Conservation (phyloP, 2,888 invertebrate species). For the Julus scanicus region DNA sequence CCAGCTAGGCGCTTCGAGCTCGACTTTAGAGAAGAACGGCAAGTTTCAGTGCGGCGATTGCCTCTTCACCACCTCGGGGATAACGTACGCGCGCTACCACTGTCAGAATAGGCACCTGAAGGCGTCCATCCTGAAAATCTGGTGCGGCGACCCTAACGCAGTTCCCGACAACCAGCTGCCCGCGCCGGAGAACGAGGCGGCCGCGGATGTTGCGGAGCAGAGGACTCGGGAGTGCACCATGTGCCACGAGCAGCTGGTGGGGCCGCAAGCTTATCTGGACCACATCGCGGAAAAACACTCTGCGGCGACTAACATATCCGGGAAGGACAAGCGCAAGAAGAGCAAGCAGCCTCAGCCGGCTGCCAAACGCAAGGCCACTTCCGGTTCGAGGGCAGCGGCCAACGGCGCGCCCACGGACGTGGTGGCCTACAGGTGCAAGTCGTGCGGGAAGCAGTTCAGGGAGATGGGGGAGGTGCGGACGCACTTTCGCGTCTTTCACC, state of each 20-base stretch:
- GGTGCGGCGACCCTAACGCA: neutral
- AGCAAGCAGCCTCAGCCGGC: neutral
- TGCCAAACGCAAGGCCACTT: neutral
- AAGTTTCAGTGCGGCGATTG: slow-evolving; percentile 7
- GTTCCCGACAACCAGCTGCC: neutral
- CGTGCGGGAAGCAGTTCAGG: neutral
- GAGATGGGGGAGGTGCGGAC: neutral
- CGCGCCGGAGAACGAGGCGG: neutral
- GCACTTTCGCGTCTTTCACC: slow-evolving; percentile 2
- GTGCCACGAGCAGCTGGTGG: slow-evolving; percentile 10
- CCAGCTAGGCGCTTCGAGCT: too few relatives aligned
- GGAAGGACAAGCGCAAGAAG: neutral
- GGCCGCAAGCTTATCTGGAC: neutral
- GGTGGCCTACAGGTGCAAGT: neutral
- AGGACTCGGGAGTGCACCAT: neutral
- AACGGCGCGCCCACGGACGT: neutral
- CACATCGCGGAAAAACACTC: neutral
- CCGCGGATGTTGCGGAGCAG: neutral
- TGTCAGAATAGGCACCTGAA: slow-evolving; percentile 46
- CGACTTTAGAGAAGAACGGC: neutral
- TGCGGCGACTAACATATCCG: too few relatives aligned
- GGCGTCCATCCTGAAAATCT: neutral
- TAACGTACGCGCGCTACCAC: slow-evolving; percentile 10
- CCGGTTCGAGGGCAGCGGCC: neutral
- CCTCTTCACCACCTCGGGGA: neutral